A percentile compares a stretch with the other conserved stretches of the same genome.
phyloP scores from a whole-genome alignment of 2,113 vertebrate genomes.

The Ranitomeya variabilis region DNA sequence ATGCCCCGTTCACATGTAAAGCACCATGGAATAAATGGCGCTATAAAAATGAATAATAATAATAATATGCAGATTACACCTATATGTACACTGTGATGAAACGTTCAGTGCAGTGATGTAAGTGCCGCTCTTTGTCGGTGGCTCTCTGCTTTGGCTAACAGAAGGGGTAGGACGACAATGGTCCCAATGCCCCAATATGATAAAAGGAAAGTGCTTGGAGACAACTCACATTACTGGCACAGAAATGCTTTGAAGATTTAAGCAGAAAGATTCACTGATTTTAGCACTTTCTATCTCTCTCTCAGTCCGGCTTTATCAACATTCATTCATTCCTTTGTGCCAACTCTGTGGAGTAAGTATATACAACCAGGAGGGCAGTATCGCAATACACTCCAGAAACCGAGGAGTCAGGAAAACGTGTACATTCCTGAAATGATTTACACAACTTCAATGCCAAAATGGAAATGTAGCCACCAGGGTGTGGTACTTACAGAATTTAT shows the following conservation, averaged over 20 bases:
- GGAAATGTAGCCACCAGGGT: neutral
- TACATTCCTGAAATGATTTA: slow-evolving; percentile 71
- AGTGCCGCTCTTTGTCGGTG: no score
- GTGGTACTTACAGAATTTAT: neutral
- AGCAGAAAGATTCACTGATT: slow-evolving; percentile 12
- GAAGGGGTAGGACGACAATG: no score
- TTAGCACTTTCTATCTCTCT: neutral
- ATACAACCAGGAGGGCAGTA: slow-evolving; percentile 54
- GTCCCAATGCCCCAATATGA: neutral
- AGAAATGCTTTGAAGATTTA: neutral
- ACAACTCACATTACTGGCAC: neutral
- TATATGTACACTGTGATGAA: no score
- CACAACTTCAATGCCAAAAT: slow-evolving; percentile 3
- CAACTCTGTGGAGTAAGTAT: slow-evolving; percentile 48
- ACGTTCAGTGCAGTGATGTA: no score
- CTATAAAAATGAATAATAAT: no score
- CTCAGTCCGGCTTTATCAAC: slow-evolving; percentile 54
- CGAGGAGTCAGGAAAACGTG: slow-evolving; percentile 54
- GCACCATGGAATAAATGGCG: no score
- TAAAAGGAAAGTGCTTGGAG: neutral
- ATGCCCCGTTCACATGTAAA: no score
- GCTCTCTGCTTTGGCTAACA: no score
- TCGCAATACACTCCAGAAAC: slow-evolving; percentile 60
- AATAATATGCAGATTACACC: no score
- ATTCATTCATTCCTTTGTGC: slow-evolving; percentile 1